A percentile compares a stretch with the other conserved stretches of the same genome.
Evolutionary conservation across 2,113 vertebrate species (phyloP).

Genomic region (Edolisoma coerulescens): DNA sequence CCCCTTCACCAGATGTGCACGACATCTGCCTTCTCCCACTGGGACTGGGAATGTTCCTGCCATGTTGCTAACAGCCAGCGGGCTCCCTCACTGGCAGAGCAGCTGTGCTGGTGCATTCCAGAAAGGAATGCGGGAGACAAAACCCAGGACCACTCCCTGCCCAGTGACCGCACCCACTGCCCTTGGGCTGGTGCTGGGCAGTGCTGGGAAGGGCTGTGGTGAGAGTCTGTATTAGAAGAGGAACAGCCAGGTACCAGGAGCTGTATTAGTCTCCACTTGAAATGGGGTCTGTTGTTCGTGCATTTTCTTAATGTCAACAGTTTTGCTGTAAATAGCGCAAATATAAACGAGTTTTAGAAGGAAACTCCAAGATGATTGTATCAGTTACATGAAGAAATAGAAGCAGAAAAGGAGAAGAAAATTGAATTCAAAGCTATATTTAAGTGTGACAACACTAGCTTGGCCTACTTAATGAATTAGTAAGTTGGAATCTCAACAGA

Average conservation of each 20-base stretch:
- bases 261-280: neutral
- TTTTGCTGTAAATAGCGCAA: neutral
- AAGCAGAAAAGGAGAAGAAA: neutral
- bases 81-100: neutral
- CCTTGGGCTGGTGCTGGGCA: rapidly evolving
- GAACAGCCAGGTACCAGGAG: rapidly evolving
- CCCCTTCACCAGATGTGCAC: neutral
- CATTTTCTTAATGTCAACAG: neutral
- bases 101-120: neutral
- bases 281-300: neutral
- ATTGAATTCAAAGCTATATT: neutral
- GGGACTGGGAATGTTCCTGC: neutral
- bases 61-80: rapidly evolving
- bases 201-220: rapidly evolving
- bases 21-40: neutral
- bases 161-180: rapidly evolving
- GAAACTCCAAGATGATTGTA: neutral
- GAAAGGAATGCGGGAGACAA: neutral
- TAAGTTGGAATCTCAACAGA: neutral
- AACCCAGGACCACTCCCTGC: neutral
- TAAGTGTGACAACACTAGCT: neutral
- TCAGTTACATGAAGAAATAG: neutral
- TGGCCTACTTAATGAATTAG: neutral
- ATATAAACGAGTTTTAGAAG: neutral
- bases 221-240: neutral